Base-by-base conservation (phyloP, 2,113 vertebrate species). In the Promerops cafer region DNA sequence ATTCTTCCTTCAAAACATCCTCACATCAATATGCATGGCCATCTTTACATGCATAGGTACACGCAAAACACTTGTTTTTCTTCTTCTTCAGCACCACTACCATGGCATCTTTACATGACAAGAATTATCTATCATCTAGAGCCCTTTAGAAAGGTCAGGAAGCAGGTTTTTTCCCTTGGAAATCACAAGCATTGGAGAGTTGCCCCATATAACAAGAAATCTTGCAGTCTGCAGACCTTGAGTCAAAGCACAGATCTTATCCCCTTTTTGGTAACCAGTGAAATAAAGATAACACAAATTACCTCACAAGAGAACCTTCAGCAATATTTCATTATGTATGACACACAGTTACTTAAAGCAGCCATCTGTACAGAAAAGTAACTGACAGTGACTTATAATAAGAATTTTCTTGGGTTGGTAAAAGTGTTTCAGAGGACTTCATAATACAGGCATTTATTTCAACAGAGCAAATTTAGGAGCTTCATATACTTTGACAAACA, bases 11-110 rank as follows among this genome's bases (percentile, higher is more conserved):
- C 23, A 39, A 60, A 72, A 42, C 13, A 33, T 23, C 17, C 35
- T 56, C 13, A 57, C 13, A 39, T 13, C 11, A 37, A 12, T 11
- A 16, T 2, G 6, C 8, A n/a, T 2, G 3, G 10, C 10, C 27
- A 18, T n/a, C 19, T 86, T 56, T 40, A n/a, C 11, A 15, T 0
- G 1, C 18, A 17, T 1, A 39, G 5, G 11, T 35, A n/a, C 13
- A 14, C 11, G 13, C 6, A 91, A n/a, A 61, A 27, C 17, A 56
- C 31, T 8, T 0, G 0, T 2, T 65, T 61, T 75, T 37, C 31
- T 64, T 64, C 21, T 52, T 56, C 44, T 42, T 40, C 50, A 68
- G 6, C 21, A 72, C 30, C 5, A 22, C 14, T 75, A 11, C 33
- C 5, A 11, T 4, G 6, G 11, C 7, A 40, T 16, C 30, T 30